A percentile compares a stretch with the other conserved stretches of the same genome.
phyloP scores from a whole-genome alignment of 2,797 vertebrate genomes.

The Gymnopithys bicolor region DNA sequence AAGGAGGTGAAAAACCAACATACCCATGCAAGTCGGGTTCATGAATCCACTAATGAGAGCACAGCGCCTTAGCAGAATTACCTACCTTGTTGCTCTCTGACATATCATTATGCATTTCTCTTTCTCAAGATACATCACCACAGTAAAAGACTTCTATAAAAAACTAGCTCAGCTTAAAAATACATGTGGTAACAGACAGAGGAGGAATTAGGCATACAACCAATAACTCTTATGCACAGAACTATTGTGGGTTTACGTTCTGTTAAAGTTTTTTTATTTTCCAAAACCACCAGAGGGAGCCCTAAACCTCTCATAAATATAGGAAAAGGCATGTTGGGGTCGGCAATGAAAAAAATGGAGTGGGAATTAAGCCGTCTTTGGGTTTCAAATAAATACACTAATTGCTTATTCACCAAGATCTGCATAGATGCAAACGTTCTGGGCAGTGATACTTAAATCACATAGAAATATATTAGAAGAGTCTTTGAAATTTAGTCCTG shows the following conservation, averaged over 20 bases:
- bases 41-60: not conserved
- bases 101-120: not conserved
- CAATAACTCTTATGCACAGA: not conserved
- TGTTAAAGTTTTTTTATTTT: not conserved
- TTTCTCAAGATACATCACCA: not conserved
- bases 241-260: not conserved
- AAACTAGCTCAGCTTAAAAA: not conserved
- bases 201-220: not conserved
- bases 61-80: not conserved
- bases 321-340: not conserved
- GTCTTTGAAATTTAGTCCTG: not conserved
- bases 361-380: not conserved
- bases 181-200: not conserved
- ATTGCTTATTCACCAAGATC: not conserved
- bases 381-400: not conserved
- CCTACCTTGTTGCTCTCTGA: not conserved
- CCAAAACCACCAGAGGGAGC: slow-evolving; percentile 58
- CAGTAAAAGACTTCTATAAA: not conserved
- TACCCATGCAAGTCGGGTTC: not conserved
- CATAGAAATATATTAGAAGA: not conserved
- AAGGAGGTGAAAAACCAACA: not conserved
- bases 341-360: not conserved
- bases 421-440: not conserved
- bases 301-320: not conserved
- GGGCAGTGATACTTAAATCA: not conserved